Conservation (phyloP, 2,888 invertebrate species). For the Drosophila falleni region DNA sequence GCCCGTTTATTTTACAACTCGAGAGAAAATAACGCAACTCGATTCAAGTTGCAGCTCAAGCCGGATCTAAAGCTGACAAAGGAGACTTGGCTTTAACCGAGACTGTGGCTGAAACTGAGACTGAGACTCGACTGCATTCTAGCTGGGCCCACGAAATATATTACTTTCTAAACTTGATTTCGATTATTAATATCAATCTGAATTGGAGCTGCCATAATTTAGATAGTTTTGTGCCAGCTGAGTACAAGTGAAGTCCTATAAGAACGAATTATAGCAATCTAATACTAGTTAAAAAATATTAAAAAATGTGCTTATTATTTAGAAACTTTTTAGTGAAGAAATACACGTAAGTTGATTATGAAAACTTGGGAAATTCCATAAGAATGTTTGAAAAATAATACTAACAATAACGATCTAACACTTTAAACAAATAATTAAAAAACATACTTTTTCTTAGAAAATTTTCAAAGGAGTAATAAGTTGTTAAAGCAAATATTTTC, state of each 20-base stretch:
- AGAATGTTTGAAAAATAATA: too few relatives aligned
- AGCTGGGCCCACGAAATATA: slow-evolving; percentile 40
- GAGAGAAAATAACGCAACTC: slow-evolving; percentile 59
- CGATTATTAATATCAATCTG: slow-evolving; percentile 23
- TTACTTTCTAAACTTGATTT: slow-evolving; percentile 64
- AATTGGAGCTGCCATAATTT: not conserved
- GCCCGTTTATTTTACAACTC: slow-evolving; percentile 32
- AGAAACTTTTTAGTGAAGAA: too few relatives aligned
- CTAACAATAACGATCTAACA: too few relatives aligned
- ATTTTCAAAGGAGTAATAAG: too few relatives aligned
- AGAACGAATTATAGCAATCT: not conserved
- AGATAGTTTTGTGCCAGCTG: not conserved
- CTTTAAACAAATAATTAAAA: too few relatives aligned
- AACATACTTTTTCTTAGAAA: too few relatives aligned
- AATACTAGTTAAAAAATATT: not conserved
- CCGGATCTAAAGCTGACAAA: slow-evolving; percentile 62
- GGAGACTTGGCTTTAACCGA: slow-evolving; percentile 2
- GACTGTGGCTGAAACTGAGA: not conserved
- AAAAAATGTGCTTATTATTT: not conserved
- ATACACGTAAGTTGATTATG: too few relatives aligned
- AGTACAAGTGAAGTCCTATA: not conserved
- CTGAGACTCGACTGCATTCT: slow-evolving; percentile 44
- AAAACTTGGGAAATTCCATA: too few relatives aligned
- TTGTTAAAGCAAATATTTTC: too few relatives aligned
- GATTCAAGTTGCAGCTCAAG: slow-evolving; percentile 34